Conservation (phyloP, 2,888 invertebrate genomes). For the Saturnia japonica region DNA sequence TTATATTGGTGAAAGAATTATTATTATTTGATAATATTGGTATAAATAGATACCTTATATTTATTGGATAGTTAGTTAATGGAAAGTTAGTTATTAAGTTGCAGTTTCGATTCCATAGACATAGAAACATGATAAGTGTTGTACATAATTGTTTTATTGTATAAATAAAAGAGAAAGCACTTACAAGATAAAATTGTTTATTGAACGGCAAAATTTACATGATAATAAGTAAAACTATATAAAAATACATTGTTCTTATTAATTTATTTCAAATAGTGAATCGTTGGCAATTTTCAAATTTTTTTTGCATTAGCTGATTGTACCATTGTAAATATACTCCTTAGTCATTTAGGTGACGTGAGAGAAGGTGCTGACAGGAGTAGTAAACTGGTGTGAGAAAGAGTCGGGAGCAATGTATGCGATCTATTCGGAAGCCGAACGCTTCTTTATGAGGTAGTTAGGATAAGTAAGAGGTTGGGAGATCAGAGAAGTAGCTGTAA, state of each 20-base stretch:
- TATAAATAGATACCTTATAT: background rate
- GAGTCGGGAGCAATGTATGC: constrained; percentile 51
- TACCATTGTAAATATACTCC: background rate
- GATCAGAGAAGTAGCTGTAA: constrained; percentile 48
- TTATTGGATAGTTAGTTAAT: no score
- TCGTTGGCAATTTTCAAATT: background rate
- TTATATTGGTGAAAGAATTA: no score
- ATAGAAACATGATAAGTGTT: background rate
- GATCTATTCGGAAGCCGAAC: constrained; percentile 45
- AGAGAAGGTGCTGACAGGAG: constrained; percentile 6
- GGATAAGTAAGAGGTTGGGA: constrained; percentile 45
- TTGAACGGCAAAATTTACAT: background rate
- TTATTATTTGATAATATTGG: no score
- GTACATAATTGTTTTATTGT: background rate
- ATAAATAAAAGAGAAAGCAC: background rate
- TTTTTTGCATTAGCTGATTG: background rate
- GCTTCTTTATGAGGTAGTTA: constrained; percentile 60
- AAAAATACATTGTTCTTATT: background rate
- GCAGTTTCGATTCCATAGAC: background rate
- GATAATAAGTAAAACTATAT: background rate
- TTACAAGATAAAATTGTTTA: background rate
- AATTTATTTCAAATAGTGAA: background rate
- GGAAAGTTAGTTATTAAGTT: no score
- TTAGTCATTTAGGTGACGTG: constrained; percentile 27
- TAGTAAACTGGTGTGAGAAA: constrained; percentile 47